Base-by-base conservation (phyloP, 2,888 invertebrate species). In the Nephrotoma flavescens region DNA sequence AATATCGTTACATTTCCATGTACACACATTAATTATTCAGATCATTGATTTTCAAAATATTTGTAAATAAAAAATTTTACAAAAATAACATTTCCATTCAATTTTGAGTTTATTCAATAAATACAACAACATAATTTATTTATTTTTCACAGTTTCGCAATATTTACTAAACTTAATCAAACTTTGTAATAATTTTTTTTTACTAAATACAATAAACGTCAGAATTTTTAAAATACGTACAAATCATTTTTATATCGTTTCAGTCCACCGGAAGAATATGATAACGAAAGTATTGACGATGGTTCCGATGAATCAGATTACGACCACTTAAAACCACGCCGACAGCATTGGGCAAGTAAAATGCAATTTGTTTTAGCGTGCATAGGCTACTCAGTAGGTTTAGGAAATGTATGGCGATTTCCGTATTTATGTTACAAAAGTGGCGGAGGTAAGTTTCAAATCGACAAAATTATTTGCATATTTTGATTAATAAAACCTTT, bases 371-470 rank as follows among this genome's bases (percentile, higher is more conserved):
- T 97, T 86, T 93, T 97, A 89, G 97, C 97, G 86, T 97, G 96
- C 90, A 95, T 97, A 88, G 96, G 97, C 41, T 97, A 97, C 91
- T 97, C 97, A 86, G 96, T 97, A 87, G 97, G 97, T 57, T 93
- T 97, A 88, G 97, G 97, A 89, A 97, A 97, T 90, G 96, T 97
- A 88, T 97, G 97, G 97, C 94, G 97, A 89, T 97, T 98, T 92
- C 98, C 98, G 47, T 98, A 97, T 92, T 94, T 97, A 89, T 97
- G 97, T 92, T 97, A 97, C 92, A 96, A 96, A 92, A 96, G 96
- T 91, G 97, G 97, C 89, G 97, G 97, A 93, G 97, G 97, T 96
- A 90, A 93, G 92, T 19, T 83, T 47, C 19, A 57, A 11, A 52
- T 9, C 12, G 7, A 41, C 41, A 41, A n/a, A n/a, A 19, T 41